Conservation (phyloP, 1,140 invertebrate species). For the Polypedilum pembai region DNA sequence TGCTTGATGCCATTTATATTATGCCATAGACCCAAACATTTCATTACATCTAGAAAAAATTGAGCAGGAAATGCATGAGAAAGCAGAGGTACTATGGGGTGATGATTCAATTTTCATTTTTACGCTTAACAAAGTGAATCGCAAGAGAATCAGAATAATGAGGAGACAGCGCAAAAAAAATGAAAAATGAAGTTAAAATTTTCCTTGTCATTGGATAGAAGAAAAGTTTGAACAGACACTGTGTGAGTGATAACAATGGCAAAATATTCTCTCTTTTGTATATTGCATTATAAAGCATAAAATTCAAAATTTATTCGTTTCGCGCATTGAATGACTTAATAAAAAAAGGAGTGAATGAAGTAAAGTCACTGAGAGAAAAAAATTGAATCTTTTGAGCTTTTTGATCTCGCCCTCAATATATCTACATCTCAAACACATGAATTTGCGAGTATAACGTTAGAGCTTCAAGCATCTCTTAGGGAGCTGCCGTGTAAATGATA, state of each 20-base stretch:
- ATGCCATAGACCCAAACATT: background rate
- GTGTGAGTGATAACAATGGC: background rate
- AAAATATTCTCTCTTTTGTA: background rate
- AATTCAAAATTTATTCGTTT: background rate
- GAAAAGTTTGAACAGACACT: background rate
- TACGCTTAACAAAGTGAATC: too few species aligned
- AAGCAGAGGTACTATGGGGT: too few species aligned
- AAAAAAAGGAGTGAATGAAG: background rate
- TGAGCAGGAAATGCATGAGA: too few species aligned
- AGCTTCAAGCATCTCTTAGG: background rate
- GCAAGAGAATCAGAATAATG: background rate
- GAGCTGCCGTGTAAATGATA: conserved; percentile 6
- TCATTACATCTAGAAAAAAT: background rate
- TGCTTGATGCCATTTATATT: background rate
- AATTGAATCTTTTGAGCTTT: conserved; percentile 21
- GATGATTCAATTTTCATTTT: too few species aligned
- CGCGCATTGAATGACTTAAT: conserved; percentile 25
- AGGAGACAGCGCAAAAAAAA: background rate
- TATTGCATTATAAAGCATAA: background rate
- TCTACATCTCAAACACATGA: background rate
- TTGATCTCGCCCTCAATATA: background rate
- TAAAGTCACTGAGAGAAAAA: background rate
- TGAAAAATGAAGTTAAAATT: background rate
- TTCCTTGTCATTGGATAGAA: background rate
- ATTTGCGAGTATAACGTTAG: background rate